Evolutionary conservation across 2,113 vertebrate species (phyloP).

Genomic region (Mormoops blainvillei): DNA sequence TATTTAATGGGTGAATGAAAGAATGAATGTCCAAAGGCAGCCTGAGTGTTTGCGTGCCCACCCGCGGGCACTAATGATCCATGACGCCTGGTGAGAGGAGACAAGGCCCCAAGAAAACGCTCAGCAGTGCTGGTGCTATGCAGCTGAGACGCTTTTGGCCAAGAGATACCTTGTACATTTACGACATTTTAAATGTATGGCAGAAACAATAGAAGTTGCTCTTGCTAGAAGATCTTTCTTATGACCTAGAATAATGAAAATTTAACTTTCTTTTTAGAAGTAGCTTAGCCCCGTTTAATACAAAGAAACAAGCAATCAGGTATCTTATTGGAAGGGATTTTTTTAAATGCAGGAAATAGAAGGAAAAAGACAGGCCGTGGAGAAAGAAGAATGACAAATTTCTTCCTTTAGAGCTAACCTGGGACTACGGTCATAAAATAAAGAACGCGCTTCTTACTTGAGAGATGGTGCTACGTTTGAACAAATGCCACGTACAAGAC

Average conservation of each 20-base stretch:
- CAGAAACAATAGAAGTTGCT: neutral
- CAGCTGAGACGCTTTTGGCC: neutral
- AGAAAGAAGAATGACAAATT: neutral
- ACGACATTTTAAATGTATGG: neutral
- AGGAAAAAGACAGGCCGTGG: neutral
- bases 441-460: neutral
- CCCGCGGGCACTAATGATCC: neutral
- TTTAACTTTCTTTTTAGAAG: neutral
- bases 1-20: constrained; percentile 30
- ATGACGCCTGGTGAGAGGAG: neutral
- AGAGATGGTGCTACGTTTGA: neutral
- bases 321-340: neutral
- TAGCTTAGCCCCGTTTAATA: neutral
- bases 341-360: neutral
- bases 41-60: neutral
- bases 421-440: neutral
- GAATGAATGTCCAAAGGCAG: neutral
- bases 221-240: neutral
- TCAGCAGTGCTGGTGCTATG: neutral
- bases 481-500: neutral
- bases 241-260: neutral
- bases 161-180: neutral
- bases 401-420: neutral
- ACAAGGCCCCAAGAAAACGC: neutral
- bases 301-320: neutral